Base-by-base conservation (phyloP, 2,113 vertebrate genomes). In the Cricetomys ansorgei region DNA sequence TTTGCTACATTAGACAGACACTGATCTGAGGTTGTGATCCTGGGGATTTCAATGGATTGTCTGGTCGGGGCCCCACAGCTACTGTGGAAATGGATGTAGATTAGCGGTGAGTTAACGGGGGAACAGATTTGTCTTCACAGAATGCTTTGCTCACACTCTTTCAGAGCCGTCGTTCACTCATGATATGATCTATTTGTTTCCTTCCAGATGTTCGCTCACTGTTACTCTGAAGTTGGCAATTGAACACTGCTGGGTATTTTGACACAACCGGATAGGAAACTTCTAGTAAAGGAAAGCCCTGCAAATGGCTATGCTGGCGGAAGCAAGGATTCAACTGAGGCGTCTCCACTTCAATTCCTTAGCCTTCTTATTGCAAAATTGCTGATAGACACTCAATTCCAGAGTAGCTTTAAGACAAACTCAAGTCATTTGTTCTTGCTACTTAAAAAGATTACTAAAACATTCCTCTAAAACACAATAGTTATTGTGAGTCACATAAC, bases 1-100 rank as follows among this genome's bases (percentile, higher is more conserved):
- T 97, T 81, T 95, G 89, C 34, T 92, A 91, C n/a, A 81, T 93
- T 69, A 96, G 73, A 92, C 34, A 96, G 83, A 96, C 84, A 89
- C 73, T 90, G 87, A 76, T 96, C 64, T 90, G 79, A 95, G 89
- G 37, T 21, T 88, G 34, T 43, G 23, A 95, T 97, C 75, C 84
- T 85, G 75, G 75, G 73, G 48, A 95, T 88, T 96, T 94, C 62
- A 65, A 16, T 79, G 76, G 89, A 84, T 95, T 93, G 65, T 10
- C 64, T 90, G 79, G 50, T 65, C 57, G 90, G 85, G 92, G 70
- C 69, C 85, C 69, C 76, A 73, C 34, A 94, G 85, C 65, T 62
- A 77, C 81, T 17, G 45, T 87, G 64, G 79, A 92, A 79, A 95
- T 12, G 53, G 88, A 77, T 50, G 53, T 17, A 90, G 70, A 70